Percentiles rank a stretch among this genome's conserved stretches.
Conservation (phyloP, 2,113 vertebrate genomes). For the Gavialis gangeticus region DNA sequence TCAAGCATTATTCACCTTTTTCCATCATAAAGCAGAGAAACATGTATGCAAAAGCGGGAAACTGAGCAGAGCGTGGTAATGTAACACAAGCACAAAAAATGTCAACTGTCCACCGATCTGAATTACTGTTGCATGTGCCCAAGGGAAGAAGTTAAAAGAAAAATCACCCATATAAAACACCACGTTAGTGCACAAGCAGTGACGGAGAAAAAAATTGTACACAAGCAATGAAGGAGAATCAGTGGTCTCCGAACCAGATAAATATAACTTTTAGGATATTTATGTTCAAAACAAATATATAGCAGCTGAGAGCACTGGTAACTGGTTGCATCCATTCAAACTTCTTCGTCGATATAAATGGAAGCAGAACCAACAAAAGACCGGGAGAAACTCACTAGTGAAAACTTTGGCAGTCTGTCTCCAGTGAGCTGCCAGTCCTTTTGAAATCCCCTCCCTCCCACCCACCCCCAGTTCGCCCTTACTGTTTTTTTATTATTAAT, state of each 20-base stretch:
- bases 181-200: neutral
- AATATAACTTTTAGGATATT: rapidly evolving
- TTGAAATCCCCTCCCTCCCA: neutral
- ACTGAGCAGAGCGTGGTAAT: neutral
- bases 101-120: neutral
- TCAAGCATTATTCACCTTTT: neutral
- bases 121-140: neutral
- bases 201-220: neutral
- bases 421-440: neutral
- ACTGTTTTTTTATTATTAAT: neutral
- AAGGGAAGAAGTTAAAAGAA: neutral
- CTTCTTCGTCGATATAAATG: neutral
- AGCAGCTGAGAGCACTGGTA: neutral
- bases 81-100: neutral
- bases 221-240: neutral
- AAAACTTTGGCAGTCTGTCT: neutral
- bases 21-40: neutral
- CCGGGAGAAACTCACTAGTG: neutral
- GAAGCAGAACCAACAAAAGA: neutral
- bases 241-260: neutral
- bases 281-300: neutral
- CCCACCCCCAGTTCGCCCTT: neutral
- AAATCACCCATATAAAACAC: neutral
- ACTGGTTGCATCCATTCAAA: neutral
- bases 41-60: neutral